Conservation (phyloP, 2,113 vertebrate genomes). For the Oriolus oriolus region DNA sequence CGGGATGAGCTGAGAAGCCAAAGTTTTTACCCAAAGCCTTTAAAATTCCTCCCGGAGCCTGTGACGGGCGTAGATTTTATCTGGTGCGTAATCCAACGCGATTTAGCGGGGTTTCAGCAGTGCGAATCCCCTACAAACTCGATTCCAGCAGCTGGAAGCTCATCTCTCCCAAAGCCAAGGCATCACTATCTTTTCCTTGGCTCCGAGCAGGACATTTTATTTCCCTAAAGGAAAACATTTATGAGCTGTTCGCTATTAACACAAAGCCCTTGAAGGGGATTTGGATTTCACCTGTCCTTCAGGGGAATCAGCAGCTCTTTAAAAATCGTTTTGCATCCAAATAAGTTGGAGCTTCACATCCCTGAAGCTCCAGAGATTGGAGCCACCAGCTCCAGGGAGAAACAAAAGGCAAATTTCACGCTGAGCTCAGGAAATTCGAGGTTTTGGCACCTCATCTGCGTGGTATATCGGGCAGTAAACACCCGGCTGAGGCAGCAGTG, state of each 20-base stretch:
- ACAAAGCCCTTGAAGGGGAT: background rate
- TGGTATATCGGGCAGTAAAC: background rate
- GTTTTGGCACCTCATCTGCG: background rate
- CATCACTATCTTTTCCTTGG: background rate
- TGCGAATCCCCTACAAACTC: background rate
- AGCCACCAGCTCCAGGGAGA: background rate
- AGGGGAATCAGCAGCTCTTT: background rate
- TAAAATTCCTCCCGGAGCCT: background rate
- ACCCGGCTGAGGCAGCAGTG: background rate
- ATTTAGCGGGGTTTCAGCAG: background rate
- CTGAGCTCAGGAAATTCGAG: background rate
- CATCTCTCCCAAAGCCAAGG: background rate
- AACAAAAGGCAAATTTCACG: background rate
- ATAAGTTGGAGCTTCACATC: background rate
- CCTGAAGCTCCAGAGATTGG: background rate
- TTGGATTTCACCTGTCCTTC: background rate
- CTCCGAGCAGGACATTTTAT: background rate
- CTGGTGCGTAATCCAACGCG: background rate
- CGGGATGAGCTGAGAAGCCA: background rate
- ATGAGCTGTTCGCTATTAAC: background rate
- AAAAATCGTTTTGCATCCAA: background rate
- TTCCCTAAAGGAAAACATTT: background rate
- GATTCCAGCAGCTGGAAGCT: background rate
- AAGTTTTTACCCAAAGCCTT: background rate
- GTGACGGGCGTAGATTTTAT: background rate